phyloP scores from a whole-genome alignment of 2,113 vertebrate genomes.

The Hydrochoerus hydrochaeris region DNA sequence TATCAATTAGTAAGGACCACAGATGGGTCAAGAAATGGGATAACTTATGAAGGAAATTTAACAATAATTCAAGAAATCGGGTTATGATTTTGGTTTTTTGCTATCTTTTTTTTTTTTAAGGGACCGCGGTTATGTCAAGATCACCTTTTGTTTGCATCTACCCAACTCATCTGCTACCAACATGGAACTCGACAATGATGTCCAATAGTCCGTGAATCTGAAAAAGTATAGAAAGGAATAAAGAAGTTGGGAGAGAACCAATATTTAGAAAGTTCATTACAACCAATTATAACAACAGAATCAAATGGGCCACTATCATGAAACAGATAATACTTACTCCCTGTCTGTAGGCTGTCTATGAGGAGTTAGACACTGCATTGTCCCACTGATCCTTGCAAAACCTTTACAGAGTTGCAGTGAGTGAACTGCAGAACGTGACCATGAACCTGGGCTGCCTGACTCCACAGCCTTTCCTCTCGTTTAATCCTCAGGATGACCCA shows the following conservation, averaged over 20 bases:
- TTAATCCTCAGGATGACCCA: neutral
- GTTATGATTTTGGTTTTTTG: neutral
- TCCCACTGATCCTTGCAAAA: neutral
- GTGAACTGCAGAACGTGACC: neutral
- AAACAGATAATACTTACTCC: fast-evolving
- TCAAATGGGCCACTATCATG: neutral
- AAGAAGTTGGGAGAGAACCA: neutral
- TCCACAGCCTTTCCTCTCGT: neutral
- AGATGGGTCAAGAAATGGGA: neutral
- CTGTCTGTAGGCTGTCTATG: neutral
- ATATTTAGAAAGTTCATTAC: neutral
- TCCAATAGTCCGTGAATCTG: neutral
- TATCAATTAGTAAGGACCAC: neutral
- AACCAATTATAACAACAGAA: neutral
- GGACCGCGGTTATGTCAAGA: neutral
- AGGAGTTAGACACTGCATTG: too few species aligned
- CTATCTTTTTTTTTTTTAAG: neutral
- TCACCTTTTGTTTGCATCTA: neutral
- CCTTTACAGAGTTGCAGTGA: neutral
- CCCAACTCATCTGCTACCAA: neutral
- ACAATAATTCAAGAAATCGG: neutral
- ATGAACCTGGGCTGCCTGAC: neutral
- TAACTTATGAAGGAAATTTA: constrained; percentile 38
- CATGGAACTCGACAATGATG: neutral
- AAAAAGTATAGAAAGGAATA: neutral